Base-by-base conservation (phyloP, 2,888 invertebrate genomes). In the Diarsia dahlii region DNA sequence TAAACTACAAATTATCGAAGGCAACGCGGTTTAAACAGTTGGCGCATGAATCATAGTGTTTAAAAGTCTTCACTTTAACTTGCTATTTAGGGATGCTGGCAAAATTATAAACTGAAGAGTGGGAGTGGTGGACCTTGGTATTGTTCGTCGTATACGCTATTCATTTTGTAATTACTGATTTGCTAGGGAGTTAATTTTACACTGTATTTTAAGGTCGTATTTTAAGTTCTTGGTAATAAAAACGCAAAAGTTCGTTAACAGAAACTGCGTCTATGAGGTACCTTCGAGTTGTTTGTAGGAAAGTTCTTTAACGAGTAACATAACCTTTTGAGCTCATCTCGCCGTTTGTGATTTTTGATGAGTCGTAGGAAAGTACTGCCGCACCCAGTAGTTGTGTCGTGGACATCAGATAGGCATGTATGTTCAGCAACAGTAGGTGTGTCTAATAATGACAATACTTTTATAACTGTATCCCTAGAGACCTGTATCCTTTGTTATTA, bases 21-120 rank as follows among this genome's bases (percentile, higher is more conserved):
- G 68, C 85, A 85, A 28, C 82, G 60, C 81, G 48, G 71, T 56
- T 81, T 71, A 71, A 85, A 85, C 76, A 82, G 82, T 69, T 48
- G 23, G 45, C 18, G 68, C 45, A 82, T 82, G 74, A 82, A 74
- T 74, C 71, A 71, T 77, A 81, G 83, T 63, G 73, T 39, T 82
- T 73, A 52, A 81, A 50, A 74, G 13, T 52, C 60, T 34, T 66
- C 62, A 23, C 20, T 8, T 52, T 50, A 54, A 58, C 18, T 58
- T 50, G 67, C 66, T 70, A 67, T 72, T 70, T 68, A 72, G 63
- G 60, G 67, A 62, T 52, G 52, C 50, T 52, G 67, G 67, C 13
- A 50, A 62, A 48, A 62, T 64, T 60, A 67, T 23, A 54, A 23
- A 23, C 46, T 68, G 63, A 74, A 18, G 48, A 39, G 67, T 45